Evolutionary conservation across 2,113 vertebrate species (phyloP).

Genomic region (Pteronura brasiliensis): DNA sequence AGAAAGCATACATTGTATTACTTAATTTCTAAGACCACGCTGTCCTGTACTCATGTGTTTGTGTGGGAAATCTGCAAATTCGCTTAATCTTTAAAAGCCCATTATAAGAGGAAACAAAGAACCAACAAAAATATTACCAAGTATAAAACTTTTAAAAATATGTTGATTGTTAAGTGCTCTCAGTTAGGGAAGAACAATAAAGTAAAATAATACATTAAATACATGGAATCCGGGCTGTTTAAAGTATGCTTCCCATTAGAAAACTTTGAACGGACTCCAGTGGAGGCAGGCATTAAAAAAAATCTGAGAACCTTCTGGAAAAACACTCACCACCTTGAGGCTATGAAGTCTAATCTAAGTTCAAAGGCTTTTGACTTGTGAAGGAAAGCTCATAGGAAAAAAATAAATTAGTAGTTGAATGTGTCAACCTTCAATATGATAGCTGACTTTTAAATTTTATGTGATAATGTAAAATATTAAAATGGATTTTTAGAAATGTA

Average conservation of each 20-base stretch:
- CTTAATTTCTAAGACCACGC: constrained; percentile 12
- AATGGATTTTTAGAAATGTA: background rate
- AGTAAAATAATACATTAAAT: constrained; percentile 60
- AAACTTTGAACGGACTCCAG: constrained; percentile 63
- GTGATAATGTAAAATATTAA: constrained; percentile 1
- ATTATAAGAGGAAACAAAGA: constrained; percentile 32
- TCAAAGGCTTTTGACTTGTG: constrained; percentile 51
- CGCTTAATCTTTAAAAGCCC: constrained; percentile 18
- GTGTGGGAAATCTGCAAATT: constrained; percentile 48
- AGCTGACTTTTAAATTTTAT: background rate
- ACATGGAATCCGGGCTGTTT: constrained; percentile 29
- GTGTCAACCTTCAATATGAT: background rate
- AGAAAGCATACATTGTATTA: background rate
- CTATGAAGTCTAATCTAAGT: constrained; percentile 53
- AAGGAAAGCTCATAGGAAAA: constrained; percentile 56
- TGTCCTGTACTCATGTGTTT: constrained; percentile 26
- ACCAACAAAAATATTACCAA: constrained; percentile 22
- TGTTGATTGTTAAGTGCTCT: constrained; percentile 53
- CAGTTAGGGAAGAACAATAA: constrained; percentile 49
- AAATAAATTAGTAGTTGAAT: constrained; percentile 21
- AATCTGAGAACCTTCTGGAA: constrained; percentile 62
- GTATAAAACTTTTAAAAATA: constrained; percentile 55
- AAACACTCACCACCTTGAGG: constrained; percentile 52
- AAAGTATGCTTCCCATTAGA: constrained; percentile 61
- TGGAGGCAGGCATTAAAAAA: constrained; percentile 60